Percentiles rank a stretch among this genome's conserved stretches.
These are phyloP conservation scores for Phalloptychus januarius DNA, from an alignment of 2,797 vertebrate genomes.

Conservation along the genomic window DNA sequence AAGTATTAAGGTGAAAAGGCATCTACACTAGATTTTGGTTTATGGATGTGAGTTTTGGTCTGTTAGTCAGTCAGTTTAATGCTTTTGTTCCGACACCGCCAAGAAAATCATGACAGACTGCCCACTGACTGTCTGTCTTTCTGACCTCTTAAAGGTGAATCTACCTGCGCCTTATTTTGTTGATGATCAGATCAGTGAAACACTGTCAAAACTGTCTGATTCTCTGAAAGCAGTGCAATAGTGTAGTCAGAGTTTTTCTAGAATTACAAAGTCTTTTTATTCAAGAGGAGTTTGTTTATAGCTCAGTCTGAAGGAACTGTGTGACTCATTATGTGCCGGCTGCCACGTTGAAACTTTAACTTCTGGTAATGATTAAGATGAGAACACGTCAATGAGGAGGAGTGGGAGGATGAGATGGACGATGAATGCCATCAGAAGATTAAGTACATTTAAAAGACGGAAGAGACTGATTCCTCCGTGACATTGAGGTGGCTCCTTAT, in stretches of 20 bases:
- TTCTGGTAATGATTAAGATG: constrained; percentile 56
- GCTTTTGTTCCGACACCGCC: neutral
- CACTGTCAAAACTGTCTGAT: neutral
- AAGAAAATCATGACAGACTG: neutral
- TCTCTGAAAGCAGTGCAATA: neutral
- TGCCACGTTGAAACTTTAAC: constrained; percentile 27
- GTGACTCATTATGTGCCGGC: constrained; percentile 21
- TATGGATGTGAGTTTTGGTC: constrained; percentile 3
- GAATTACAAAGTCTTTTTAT: neutral
- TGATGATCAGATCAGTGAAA: neutral
- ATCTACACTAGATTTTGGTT: neutral
- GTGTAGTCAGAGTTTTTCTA: neutral
- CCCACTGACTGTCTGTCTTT: neutral
- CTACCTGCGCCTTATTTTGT: neutral
- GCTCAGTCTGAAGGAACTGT: constrained; percentile 7
- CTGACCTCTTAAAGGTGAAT: neutral
- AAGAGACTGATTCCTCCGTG: constrained; percentile 59
- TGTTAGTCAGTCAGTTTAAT: neutral
- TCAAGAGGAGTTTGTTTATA: neutral
- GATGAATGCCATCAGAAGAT: constrained; percentile 55
- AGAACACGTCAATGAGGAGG: constrained; percentile 55
- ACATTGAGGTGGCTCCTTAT: constrained; percentile 52
- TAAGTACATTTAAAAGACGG: constrained; percentile 49
- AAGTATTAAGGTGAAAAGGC: neutral
- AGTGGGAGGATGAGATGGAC: constrained; percentile 53